phyloP scores from a whole-genome alignment of 2,113 vertebrate species.

The Hippocampus comes region DNA sequence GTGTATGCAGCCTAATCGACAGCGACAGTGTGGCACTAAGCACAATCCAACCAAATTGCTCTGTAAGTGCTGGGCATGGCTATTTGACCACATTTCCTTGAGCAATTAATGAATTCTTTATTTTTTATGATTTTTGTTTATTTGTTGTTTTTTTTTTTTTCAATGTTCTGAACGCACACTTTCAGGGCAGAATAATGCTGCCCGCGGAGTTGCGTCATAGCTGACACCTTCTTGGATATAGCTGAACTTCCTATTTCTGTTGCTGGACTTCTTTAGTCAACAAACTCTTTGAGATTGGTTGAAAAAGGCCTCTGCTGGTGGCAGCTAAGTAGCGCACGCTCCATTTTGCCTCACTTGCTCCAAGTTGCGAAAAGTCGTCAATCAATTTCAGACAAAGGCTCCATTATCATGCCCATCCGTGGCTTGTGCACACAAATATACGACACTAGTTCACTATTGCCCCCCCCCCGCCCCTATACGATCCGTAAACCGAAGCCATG shows the following conservation, averaged over 20 bases:
- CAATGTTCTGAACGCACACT: background rate
- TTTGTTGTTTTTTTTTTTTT: too few relatives aligned
- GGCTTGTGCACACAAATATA: conserved; percentile 40
- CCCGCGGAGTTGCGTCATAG: background rate
- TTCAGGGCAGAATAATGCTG: too few relatives aligned
- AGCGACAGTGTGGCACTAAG: conserved; percentile 56
- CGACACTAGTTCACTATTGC: conserved; percentile 16
- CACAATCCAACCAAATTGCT: conserved; percentile 65
- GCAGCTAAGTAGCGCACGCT: background rate
- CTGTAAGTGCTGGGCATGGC: conserved; percentile 21
- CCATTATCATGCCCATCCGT: background rate
- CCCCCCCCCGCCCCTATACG: conserved; percentile 1
- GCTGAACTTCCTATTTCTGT: background rate
- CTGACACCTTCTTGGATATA: background rate
- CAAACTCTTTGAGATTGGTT: background rate
- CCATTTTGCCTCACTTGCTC: conserved; percentile 1
- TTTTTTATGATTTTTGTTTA: too few relatives aligned
- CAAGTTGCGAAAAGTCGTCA: background rate
- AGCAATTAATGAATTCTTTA: background rate
- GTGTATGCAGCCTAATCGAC: conserved; percentile 44
- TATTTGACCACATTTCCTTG: background rate
- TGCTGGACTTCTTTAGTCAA: background rate
- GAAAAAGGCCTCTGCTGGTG: background rate
- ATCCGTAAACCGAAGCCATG: conserved; percentile 68
- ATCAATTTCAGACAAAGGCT: background rate